A percentile compares a stretch with the other conserved stretches of the same genome.
Evolutionary conservation across 2,797 vertebrate genomes (phyloP).

Genomic region (Chromis chromis): DNA sequence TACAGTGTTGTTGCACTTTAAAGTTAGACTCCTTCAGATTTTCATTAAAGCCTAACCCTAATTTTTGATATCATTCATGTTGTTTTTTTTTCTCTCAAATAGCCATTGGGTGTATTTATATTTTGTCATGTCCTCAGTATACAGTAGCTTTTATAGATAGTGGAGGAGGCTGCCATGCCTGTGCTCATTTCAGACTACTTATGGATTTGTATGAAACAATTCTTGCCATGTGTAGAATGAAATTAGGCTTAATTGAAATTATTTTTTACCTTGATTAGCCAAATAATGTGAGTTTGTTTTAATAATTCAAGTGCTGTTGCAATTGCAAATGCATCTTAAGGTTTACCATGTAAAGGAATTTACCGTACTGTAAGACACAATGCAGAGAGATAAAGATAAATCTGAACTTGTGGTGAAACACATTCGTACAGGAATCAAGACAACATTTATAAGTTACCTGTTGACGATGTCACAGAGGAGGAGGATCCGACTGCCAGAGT

Average conservation of each 20-base stretch:
- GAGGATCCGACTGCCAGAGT: conserved; percentile 85
- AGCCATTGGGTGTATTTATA: too few species aligned
- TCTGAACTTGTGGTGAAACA: neutral
- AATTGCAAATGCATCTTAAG: neutral
- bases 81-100: neutral
- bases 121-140: too few species aligned
- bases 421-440: too few species aligned
- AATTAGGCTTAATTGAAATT: neutral
- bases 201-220: too few species aligned
- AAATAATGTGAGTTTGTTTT: too few species aligned
- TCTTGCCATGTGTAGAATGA: too few species aligned
- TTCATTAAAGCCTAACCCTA: neutral
- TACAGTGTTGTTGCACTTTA: neutral
- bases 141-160: too few species aligned
- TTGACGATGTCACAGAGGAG: conserved; percentile 83
- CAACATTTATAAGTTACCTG: conserved; percentile 81
- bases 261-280: neutral
- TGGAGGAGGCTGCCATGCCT: too few species aligned
- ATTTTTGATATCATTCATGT: neutral
- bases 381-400: neutral
- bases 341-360: neutral
- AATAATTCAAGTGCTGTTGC: neutral
- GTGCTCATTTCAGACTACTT: too few species aligned
- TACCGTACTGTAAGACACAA: neutral
- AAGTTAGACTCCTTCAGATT: neutral